Percentiles rank a stretch among this genome's conserved stretches.
These are phyloP conservation scores for Chitala chitala DNA, from an alignment of 2,113 vertebrate genomes.

Conservation along the genomic window DNA sequence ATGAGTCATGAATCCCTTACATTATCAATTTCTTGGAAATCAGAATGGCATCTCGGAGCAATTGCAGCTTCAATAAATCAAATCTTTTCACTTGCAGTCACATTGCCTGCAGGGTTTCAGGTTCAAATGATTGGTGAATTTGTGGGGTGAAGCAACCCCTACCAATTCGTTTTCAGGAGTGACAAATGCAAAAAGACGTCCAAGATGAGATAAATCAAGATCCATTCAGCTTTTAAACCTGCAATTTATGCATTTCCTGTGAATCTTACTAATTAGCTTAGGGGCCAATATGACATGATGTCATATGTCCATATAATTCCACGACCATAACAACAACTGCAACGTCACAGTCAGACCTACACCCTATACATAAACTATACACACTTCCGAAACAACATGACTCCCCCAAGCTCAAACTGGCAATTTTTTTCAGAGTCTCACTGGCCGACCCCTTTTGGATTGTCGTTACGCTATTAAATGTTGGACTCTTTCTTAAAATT, in stretches of 20 bases:
- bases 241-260: no score
- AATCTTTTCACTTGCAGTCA: neutral
- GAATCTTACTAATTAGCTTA: no score
- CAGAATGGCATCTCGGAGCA: neutral
- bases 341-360: no score
- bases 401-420: no score
- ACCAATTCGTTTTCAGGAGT: neutral
- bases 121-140: neutral
- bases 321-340: no score
- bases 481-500: neutral
- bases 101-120: neutral
- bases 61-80: slow-evolving; percentile 8
- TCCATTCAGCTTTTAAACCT: no score
- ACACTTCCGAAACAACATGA: no score
- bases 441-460: neutral
- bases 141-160: neutral
- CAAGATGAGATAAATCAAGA: no score
- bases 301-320: no score
- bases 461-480: neutral
- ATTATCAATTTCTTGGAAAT: slow-evolving; percentile 11
- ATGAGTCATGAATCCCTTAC: slow-evolving; percentile 16
- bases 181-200: neutral
- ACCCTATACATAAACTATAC: no score
- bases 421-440: no score
- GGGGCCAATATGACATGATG: no score